Percentiles rank a stretch among this genome's conserved stretches.
Conservation (phyloP, 2,113 vertebrate species). For the Hippocampus comes region DNA sequence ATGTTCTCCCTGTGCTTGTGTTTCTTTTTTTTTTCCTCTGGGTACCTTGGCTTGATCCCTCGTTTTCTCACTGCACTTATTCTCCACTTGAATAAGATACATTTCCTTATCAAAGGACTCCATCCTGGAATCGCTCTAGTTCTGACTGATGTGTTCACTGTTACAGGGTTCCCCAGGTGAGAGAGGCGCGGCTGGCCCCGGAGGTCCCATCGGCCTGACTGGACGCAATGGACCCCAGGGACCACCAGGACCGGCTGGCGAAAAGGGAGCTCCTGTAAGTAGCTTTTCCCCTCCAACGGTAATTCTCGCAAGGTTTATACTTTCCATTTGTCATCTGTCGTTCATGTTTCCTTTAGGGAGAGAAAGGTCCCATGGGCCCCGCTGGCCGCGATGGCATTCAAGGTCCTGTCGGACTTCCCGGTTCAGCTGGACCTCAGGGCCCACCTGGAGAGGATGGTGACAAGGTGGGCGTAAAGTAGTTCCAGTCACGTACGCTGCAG, state of each 20-base stretch:
- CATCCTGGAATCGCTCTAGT: neutral
- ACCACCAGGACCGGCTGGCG: constrained; percentile 90
- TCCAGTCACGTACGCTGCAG: constrained; percentile 46
- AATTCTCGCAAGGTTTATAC: neutral
- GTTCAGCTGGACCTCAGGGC: constrained; percentile 91
- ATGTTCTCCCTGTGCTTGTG: too few relatives aligned
- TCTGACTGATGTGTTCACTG: constrained; percentile 22
- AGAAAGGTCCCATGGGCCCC: constrained; percentile 93
- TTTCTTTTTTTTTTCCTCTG: too few relatives aligned
- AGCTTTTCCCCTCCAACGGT: neutral
- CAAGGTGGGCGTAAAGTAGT: constrained; percentile 76
- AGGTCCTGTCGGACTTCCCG: constrained; percentile 93
- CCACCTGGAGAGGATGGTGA: constrained; percentile 96
- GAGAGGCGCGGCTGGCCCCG: constrained; percentile 87
- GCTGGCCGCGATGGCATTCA: constrained; percentile 96
- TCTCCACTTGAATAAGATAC: neutral
- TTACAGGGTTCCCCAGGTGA: constrained; percentile 93
- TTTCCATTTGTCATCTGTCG: neutral
- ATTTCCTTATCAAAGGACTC: neutral
- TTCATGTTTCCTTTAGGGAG: constrained; percentile 75
- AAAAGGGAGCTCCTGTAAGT: constrained; percentile 95
- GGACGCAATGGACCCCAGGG: constrained; percentile 94
- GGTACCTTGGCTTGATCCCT: too few relatives aligned
- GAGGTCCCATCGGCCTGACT: constrained; percentile 90
- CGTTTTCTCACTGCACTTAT: neutral